Base-by-base conservation (phyloP, 2,888 invertebrate species). In the Pegoplata infirma region DNA sequence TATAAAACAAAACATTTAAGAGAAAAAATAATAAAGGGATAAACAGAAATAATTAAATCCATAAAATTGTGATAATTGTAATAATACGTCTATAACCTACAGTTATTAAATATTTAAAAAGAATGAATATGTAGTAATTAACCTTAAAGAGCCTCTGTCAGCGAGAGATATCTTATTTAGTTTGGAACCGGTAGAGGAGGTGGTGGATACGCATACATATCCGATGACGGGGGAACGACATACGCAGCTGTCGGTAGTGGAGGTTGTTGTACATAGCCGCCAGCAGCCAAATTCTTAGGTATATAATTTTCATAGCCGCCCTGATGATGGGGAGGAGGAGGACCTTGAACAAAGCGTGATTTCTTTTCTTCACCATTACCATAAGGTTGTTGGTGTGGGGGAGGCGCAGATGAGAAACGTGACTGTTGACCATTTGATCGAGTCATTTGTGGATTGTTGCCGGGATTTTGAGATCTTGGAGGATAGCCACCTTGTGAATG, bases 151-250 rank as follows among this genome's bases (percentile, higher is more conserved):
- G 79, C 75, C 75, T 75, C 79, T 75, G 53, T 58, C n/a, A 72
- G 21, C 47, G 53, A 40, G 23, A n/a, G 6, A 23, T 40, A 61
- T 47, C 17, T 44, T 68, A 14, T 56, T 78, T 67, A 89, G 82
- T 89, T 89, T 83, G 87, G 88, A 83, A 88, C 89, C 73, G 89
- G 89, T 82, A 89, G 83, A 74, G 89, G 88, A 53, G 89, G 89
- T 80, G 89, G 89, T 72, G 89, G 89, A 82, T 87, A 88, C 49
- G 88, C 86, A 80, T 86, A 89, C 84, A 88, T 86, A 77, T 84
- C 86, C 47, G 84, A 82, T 8, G 85, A 84, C 74, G 84, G 66
- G 82, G 88, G 87, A 84, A 88, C 88, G 76, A 86, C 88, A 84
- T 88, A 89, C 76, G 81, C 47, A 76, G 82, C 68, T 72, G 80